These are phyloP conservation scores for Apis laboriosa DNA, from an alignment of 1,140 invertebrate genomes.

Conservation along the genomic window DNA sequence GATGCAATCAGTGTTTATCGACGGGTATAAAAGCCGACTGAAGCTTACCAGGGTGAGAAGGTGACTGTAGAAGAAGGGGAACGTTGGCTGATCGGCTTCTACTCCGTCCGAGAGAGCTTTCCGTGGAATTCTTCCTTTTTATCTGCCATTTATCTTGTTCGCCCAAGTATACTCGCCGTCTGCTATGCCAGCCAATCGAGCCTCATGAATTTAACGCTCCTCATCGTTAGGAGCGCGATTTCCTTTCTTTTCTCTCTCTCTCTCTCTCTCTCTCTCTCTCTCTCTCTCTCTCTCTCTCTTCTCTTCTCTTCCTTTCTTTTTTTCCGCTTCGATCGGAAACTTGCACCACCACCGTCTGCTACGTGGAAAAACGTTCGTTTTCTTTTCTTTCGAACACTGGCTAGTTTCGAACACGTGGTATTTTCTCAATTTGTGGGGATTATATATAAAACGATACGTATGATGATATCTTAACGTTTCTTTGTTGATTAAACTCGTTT, in stretches of 20 bases:
- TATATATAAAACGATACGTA: no score
- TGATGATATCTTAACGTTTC: no score
- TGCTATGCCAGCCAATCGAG: slow-evolving; percentile 33
- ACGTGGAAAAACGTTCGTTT: neutral
- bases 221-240: slow-evolving; percentile 37
- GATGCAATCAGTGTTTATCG: slow-evolving; percentile 58
- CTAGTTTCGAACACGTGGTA: neutral
- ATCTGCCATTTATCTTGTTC: slow-evolving; percentile 51
- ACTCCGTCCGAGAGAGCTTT: neutral
- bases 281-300: no score
- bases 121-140: slow-evolving; percentile 31
- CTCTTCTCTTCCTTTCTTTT: neutral
- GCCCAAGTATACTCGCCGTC: slow-evolving; percentile 11
- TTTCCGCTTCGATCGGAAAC: neutral
- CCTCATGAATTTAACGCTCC: slow-evolving; percentile 28
- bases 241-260: neutral
- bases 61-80: slow-evolving; percentile 25
- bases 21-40: slow-evolving; percentile 42
- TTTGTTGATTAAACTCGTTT: no score
- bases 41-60: slow-evolving; percentile 34
- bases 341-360: neutral
- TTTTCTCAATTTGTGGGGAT: no score
- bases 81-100: slow-evolving; percentile 11
- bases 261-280: no score
- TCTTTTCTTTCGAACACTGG: neutral